These are phyloP conservation scores for Hestina assimilis DNA, from an alignment of 1,140 invertebrate genomes.

Conservation along the genomic window DNA sequence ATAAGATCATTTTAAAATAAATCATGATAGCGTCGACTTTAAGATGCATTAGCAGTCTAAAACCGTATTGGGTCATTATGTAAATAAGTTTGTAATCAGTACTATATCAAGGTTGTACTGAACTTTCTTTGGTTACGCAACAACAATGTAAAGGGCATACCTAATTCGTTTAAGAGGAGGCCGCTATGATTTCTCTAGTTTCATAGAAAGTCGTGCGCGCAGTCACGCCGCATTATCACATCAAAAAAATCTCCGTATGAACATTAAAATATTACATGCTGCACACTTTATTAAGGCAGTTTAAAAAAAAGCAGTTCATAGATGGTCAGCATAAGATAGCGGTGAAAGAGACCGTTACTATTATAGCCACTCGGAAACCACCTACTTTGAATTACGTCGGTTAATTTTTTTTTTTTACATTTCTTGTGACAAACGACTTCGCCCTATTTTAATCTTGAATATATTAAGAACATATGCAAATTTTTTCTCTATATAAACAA, in stretches of 20 bases:
- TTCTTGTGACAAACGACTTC: background rate
- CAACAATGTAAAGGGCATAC: constrained; percentile 44
- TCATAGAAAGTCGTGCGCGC: constrained; percentile 70
- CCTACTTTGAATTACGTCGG: constrained; percentile 25
- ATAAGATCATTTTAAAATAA: too few species aligned
- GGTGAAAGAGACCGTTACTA: constrained; percentile 74
- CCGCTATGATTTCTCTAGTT: constrained; percentile 45
- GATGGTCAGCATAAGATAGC: constrained; percentile 70
- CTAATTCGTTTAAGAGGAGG: constrained; percentile 43
- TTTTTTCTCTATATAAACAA: background rate
- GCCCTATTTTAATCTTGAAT: constrained; percentile 7
- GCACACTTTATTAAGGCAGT: constrained; percentile 71
- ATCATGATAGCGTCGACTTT: too few species aligned
- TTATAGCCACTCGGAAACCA: constrained; percentile 59
- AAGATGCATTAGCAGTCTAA: constrained; percentile 6
- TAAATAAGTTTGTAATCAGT: constrained; percentile 13
- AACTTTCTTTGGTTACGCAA: constrained; percentile 23
- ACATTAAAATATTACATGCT: constrained; percentile 74
- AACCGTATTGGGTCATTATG: constrained; percentile 10
- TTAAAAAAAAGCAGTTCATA: constrained; percentile 67
- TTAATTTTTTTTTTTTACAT: background rate
- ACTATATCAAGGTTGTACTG: constrained; percentile 17
- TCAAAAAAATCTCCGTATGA: constrained; percentile 65
- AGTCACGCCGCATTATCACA: constrained; percentile 71
- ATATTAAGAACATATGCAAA: constrained; percentile 6